These are phyloP conservation scores for Caenorhabditis sp. DNA, from an alignment of 2,888 invertebrate species.

Conservation along the genomic window DNA sequence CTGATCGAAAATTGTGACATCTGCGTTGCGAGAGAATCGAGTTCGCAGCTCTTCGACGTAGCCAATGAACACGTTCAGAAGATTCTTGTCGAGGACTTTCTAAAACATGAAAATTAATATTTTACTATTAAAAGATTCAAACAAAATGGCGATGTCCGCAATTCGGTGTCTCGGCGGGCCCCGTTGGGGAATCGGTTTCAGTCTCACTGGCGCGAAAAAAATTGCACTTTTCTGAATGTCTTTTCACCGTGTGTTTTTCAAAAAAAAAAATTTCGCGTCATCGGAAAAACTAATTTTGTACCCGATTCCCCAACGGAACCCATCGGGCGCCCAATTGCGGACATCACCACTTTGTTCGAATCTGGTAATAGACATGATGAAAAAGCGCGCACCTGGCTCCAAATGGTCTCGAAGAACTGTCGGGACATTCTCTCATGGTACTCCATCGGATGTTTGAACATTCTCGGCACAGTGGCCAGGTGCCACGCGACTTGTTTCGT, in stretches of 20 bases:
- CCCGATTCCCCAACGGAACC: too few relatives aligned
- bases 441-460: conserved; percentile 23
- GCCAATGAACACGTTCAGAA: conserved; percentile 20
- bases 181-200: too few relatives aligned
- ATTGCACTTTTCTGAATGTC: too few relatives aligned
- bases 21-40: conserved; percentile 34
- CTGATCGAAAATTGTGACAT: conserved; percentile 51
- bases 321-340: too few relatives aligned
- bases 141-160: too few relatives aligned
- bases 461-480: conserved; percentile 52
- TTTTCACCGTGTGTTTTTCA: not conserved
- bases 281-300: too few relatives aligned
- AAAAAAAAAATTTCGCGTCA: too few relatives aligned
- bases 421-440: conserved; percentile 52
- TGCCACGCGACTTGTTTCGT: conserved; percentile 42
- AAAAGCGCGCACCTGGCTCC: conserved; percentile 16
- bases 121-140: too few relatives aligned
- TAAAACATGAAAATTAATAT: not conserved
- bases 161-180: too few relatives aligned
- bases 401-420: conserved; percentile 45
- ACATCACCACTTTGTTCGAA: too few relatives aligned
- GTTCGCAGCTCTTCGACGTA: conserved; percentile 37
- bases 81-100: conserved; percentile 21
- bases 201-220: too few relatives aligned
- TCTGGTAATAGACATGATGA: too few relatives aligned